phyloP scores from a whole-genome alignment of 1,140 invertebrate genomes.

The Dendroctonus valens region DNA sequence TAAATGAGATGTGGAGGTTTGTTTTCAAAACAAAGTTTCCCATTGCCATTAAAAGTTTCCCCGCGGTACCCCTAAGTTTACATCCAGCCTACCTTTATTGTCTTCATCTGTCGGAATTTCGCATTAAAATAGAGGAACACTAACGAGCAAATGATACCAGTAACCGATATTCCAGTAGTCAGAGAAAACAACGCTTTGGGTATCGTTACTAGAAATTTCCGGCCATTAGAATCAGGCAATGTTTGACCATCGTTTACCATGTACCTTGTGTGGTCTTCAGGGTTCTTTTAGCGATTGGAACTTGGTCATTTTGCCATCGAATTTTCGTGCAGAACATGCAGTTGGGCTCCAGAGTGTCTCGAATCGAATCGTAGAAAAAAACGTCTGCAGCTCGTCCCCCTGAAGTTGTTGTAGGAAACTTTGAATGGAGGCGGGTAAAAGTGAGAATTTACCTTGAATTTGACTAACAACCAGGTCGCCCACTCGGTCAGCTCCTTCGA shows the following conservation, averaged over 20 bases:
- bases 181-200: constrained; percentile 71
- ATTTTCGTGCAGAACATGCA: constrained; percentile 69
- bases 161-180: constrained; percentile 66
- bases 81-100: constrained; percentile 45
- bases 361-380: constrained; percentile 72
- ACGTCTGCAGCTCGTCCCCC: constrained; percentile 67
- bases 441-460: constrained; percentile 67
- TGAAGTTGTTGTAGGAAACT: constrained; percentile 42
- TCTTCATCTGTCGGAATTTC: constrained; percentile 84
- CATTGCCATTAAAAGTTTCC: background rate
- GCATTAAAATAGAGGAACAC: constrained; percentile 84
- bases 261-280: constrained; percentile 53
- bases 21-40: too few species aligned
- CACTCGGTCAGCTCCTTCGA: constrained; percentile 79
- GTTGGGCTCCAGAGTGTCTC: constrained; percentile 63
- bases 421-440: background rate
- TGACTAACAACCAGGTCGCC: constrained; percentile 82
- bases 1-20: too few species aligned
- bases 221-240: too few species aligned
- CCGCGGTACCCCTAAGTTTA: background rate
- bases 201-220: constrained; percentile 65
- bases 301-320: constrained; percentile 72
- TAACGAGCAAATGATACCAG: constrained; percentile 75
- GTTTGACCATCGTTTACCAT: background rate
- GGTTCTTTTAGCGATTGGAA: constrained; percentile 73